phyloP scores from a whole-genome alignment of 1,140 invertebrate species.

The Drosophila setifemur region DNA sequence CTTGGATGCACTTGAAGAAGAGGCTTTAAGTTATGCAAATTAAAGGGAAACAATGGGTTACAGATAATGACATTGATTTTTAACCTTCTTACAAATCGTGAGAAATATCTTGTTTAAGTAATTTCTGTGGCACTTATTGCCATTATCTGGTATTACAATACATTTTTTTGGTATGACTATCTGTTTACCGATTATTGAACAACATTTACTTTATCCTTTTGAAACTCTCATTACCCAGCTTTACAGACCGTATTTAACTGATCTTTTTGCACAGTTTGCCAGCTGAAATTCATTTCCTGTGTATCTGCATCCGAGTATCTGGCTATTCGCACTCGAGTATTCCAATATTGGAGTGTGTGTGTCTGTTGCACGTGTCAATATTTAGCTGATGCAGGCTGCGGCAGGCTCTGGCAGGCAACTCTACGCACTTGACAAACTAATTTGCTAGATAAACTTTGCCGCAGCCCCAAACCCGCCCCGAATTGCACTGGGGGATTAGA shows the following conservation, averaged over 20 bases:
- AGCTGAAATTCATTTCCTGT: slow-evolving; percentile 72
- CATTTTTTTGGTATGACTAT: too few relatives aligned
- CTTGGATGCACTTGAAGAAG: neutral
- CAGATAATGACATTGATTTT: too few relatives aligned
- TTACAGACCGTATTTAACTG: too few relatives aligned
- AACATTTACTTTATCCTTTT: too few relatives aligned
- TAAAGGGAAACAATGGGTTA: too few relatives aligned
- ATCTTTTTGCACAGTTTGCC: neutral
- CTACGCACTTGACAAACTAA: slow-evolving; percentile 77
- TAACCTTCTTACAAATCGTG: too few relatives aligned
- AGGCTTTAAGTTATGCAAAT: neutral
- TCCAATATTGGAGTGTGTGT: slow-evolving; percentile 35
- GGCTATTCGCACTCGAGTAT: too few relatives aligned
- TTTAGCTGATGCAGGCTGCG: slow-evolving; percentile 25
- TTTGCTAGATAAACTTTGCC: slow-evolving; percentile 72
- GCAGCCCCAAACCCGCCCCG: slow-evolving; percentile 6
- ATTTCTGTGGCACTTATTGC: too few relatives aligned
- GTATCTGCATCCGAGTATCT: slow-evolving; percentile 25
- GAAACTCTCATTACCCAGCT: too few relatives aligned
- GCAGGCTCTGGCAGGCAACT: slow-evolving; percentile 10
- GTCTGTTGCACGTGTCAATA: slow-evolving; percentile 37
- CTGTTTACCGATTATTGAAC: too few relatives aligned
- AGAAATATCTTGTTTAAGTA: too few relatives aligned
- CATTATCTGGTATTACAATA: too few relatives aligned
- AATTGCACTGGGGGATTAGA: slow-evolving; percentile 46